Evolutionary conservation across 2,113 vertebrate genomes (phyloP), one percentile per base, ranked within the genome.

Genomic region (Eolophus roseicapilla): DNA sequence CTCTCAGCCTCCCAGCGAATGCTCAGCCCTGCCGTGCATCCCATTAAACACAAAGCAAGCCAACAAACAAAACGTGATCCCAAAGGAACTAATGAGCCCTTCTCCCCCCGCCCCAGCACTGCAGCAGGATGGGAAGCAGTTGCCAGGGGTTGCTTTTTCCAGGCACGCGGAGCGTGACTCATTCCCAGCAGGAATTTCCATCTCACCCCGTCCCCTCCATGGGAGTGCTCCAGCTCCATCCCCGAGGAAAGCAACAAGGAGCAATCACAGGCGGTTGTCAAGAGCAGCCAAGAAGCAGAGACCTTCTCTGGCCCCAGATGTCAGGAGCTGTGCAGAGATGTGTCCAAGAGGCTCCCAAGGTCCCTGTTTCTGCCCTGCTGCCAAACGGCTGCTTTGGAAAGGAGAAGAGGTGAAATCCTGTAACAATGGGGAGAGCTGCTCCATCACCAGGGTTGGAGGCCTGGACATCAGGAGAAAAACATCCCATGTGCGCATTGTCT

Each of bases 61-160:
- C 7, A 12, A 20, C 57, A 59, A 59, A 23, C 24, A 46, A 33
- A 35, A 43, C 27, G 12, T 5, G 63, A 53, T 79, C 27, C 50
- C 65, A 71, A 37, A 79, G 62, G 67, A 68, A 23, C 33, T 5
- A 1, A 17, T 0, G 12, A 50, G 43, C 28, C 43, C 20, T 33
- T 46, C 41, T 67, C 44, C 12, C 35, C 16, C 12, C n/a, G 15
- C 10, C 37, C 27, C 60, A 82, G 70, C 82, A 24, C 14, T 0
- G 0, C 76, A 37, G 59, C 53, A 77, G 67, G 75, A 68, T 46
- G 82, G 82, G 65, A 71, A 82, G 79, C 70, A 65, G 71, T 47
- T 71, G 78, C n/a, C 74, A 76, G 44, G 7, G 64, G 57, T 27
- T 63, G 79, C 29, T 96, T 96, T 94, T 96, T 93, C 86, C 91